Conservation (phyloP, 1,140 invertebrate genomes). For the Panagrolaimus sp. region DNA sequence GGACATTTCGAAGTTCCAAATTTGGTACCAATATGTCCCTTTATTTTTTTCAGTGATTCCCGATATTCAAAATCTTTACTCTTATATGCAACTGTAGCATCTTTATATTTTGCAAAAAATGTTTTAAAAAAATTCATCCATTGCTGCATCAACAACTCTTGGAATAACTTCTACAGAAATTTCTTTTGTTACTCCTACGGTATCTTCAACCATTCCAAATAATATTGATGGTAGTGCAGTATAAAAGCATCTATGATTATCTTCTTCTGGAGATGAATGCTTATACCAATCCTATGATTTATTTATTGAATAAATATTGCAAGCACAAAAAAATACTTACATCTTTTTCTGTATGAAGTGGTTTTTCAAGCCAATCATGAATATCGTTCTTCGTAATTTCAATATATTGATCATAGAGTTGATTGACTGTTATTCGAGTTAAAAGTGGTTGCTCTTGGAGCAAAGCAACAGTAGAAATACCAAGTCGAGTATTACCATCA, state of each 20-base stretch:
- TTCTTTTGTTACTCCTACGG: constrained; percentile 72
- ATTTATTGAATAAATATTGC: neutral
- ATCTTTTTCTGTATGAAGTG: too few species aligned
- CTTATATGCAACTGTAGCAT: constrained; percentile 78
- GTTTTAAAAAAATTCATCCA: constrained; percentile 81
- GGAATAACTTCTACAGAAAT: constrained; percentile 75
- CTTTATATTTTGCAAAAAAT: constrained; percentile 73
- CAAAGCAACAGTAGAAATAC: constrained; percentile 73
- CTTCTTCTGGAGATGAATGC: too few species aligned
- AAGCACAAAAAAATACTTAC: constrained; percentile 40
- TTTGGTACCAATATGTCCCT: too few species aligned
- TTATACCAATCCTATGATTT: constrained; percentile 70
- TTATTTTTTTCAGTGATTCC: too few species aligned
- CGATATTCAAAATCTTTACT: constrained; percentile 69
- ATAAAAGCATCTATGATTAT: constrained; percentile 73
- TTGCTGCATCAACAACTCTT: constrained; percentile 75
- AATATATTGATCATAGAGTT: too few species aligned
- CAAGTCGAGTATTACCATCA: constrained; percentile 79
- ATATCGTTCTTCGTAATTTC: too few species aligned
- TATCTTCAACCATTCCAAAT: constrained; percentile 87
- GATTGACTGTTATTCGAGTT: constrained; percentile 63
- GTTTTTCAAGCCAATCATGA: too few species aligned
- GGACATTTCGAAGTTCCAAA: too few species aligned
- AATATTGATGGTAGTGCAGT: constrained; percentile 88
- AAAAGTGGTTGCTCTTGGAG: constrained; percentile 65